Base-by-base conservation (phyloP, 2,888 invertebrate genomes). In the Gortyna flavago region DNA sequence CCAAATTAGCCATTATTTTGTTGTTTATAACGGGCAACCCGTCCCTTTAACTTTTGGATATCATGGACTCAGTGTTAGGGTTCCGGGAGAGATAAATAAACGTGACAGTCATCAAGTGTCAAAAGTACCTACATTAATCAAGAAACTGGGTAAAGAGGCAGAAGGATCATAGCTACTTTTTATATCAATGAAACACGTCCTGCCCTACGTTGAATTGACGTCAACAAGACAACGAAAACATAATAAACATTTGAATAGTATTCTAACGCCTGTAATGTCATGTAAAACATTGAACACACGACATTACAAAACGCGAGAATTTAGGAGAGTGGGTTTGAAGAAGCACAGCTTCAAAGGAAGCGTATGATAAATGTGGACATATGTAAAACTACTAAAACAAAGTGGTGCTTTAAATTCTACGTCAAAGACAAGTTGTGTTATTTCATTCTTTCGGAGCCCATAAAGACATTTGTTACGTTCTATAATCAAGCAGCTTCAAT, bases 371-470 rank as follows among this genome's bases (percentile, higher is more conserved):
- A 80, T 64, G 79, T 48, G 57, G 48, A 82, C 67, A 75, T 41
- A 57, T 81, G 57, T 75, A 41, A 62, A 57, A 75, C 82, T 75
- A 75, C 48, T 48, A 75, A 81, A 75, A 81, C 57, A 38, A 57
- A 13, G n/a, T 48, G 9, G 25, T 44, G 21, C 21, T 81, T 48
- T 48, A 62, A 64, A 25, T 57, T 7, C 32, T 35, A 79, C 67
- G 75, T 79, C 74, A 79, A 44, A 65, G 8, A 32, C 18, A 18
- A 1, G 32, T 81, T 67, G 38, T 54, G 16, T 65, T 65, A 21
- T 18, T 21, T 25, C 0, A 25, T 51, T 44, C 16, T 74, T 61
- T 51, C 35, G 25, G 21, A 51, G 32, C 48, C 29, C 67, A 21
- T 41, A 38, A 29, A 51, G 7, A 38, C 11, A 2, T 59, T 51